These are phyloP conservation scores for Dunckerocampus dactyliophorus DNA, from an alignment of 2,113 vertebrate genomes.

Conservation along the genomic window DNA sequence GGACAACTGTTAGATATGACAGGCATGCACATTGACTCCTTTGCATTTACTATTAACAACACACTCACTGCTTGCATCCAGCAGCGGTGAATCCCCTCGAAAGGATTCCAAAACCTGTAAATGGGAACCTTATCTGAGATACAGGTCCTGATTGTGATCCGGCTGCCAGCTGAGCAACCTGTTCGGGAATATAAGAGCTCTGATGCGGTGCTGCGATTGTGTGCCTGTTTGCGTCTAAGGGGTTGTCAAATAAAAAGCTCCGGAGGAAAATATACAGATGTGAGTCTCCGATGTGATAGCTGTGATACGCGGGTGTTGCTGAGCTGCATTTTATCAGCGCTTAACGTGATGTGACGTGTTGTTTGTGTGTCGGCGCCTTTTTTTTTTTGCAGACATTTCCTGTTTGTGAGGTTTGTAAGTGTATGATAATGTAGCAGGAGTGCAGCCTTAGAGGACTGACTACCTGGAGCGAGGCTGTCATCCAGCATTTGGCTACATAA, in stretches of 20 bases:
- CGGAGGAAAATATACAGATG: slow-evolving; percentile 19
- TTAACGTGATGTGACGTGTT: slow-evolving; percentile 50
- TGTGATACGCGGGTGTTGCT: slow-evolving; percentile 6
- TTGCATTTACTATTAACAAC: slow-evolving; percentile 22
- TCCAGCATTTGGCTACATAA: slow-evolving; percentile 55
- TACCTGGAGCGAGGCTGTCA: slow-evolving; percentile 63
- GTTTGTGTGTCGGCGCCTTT: slow-evolving; percentile 34
- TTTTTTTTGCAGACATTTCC: slow-evolving; percentile 16
- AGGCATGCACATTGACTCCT: slow-evolving; percentile 10
- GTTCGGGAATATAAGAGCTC: slow-evolving; percentile 32
- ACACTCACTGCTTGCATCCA: slow-evolving; percentile 25
- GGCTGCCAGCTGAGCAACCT: slow-evolving; percentile 40
- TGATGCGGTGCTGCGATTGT: slow-evolving; percentile 39
- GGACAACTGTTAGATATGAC: slow-evolving; percentile 3
- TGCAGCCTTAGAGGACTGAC: slow-evolving; percentile 42
- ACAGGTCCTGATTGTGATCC: slow-evolving; percentile 40
- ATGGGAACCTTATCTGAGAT: slow-evolving; percentile 62
- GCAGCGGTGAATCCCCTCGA: slow-evolving; percentile 35
- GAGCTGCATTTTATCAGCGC: slow-evolving; percentile 21
- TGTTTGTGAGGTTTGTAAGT: neutral
- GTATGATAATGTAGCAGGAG: slow-evolving; percentile 38
- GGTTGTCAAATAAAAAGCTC: slow-evolving; percentile 30
- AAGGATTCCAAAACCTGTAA: slow-evolving; percentile 57
- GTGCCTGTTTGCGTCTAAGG: slow-evolving; percentile 24
- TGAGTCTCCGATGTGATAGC: neutral